Evolutionary conservation across 2,113 vertebrate genomes (phyloP).

Genomic region (Pungitius pungitius): DNA sequence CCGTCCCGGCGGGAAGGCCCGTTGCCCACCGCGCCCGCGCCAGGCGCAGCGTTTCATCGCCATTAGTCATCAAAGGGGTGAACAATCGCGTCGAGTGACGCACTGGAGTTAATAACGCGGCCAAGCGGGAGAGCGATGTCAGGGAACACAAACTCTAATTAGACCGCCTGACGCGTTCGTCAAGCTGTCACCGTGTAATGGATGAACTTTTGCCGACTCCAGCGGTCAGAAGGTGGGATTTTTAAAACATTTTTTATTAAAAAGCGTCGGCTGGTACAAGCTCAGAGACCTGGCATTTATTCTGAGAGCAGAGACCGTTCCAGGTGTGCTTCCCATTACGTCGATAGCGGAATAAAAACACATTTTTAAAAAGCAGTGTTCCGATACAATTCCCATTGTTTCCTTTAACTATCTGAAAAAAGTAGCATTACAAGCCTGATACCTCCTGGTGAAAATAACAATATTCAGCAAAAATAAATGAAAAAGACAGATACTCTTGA

Average conservation of each 20-base stretch:
- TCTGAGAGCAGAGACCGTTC: background rate
- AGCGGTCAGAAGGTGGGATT: constrained; percentile 2
- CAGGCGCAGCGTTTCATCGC: constrained; percentile 50
- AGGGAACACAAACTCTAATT: constrained; percentile 51
- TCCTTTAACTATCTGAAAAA: background rate
- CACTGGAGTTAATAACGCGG: constrained; percentile 27
- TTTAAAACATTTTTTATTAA: background rate
- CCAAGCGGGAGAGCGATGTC: constrained; percentile 36
- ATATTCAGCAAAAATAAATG: no score
- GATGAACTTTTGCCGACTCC: constrained; percentile 23
- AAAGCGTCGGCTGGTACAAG: constrained; percentile 27
- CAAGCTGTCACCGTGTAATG: constrained; percentile 41
- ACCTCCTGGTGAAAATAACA: background rate
- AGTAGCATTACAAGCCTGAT: background rate
- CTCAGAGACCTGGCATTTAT: constrained; percentile 18
- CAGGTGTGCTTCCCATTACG: constrained; percentile 24
- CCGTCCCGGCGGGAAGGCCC: constrained; percentile 23
- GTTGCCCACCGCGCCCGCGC: constrained; percentile 4
- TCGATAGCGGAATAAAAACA: constrained; percentile 1
- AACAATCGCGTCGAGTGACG: constrained; percentile 30
- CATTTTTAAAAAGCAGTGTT: background rate
- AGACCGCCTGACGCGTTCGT: constrained; percentile 47
- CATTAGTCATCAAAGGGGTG: constrained; percentile 38
- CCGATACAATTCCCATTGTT: background rate
- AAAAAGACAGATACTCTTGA: background rate